These are phyloP conservation scores for Trichoplax adhaerens DNA, from an alignment of 37 sponge, comb jelly and placozoan genomes.

Conservation along the genomic window DNA sequence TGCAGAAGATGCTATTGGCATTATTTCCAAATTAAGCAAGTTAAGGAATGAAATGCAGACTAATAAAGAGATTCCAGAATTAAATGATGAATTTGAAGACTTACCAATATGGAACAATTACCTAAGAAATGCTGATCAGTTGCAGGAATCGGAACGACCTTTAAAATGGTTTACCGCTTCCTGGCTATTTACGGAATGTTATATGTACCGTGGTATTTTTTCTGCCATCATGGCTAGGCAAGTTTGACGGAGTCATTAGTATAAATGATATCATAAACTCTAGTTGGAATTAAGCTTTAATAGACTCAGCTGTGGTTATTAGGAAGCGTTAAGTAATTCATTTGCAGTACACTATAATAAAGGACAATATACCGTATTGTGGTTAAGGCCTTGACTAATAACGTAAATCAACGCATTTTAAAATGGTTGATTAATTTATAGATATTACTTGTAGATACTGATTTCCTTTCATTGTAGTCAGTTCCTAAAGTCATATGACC, in stretches of 20 bases:
- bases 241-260: too few species aligned
- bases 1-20: constrained; percentile 42
- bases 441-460: constrained; percentile 8
- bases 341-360: too few species aligned
- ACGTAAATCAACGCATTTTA: too few species aligned
- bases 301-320: too few species aligned
- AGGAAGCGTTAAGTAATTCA: too few species aligned
- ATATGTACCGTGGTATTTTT: constrained; percentile 68
- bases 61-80: constrained; percentile 27
- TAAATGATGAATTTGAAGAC: constrained; percentile 34
- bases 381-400: too few species aligned
- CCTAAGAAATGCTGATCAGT: neutral
- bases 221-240: neutral
- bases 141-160: constrained; percentile 3
- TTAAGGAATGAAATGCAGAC: constrained; percentile 74
- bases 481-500: constrained; percentile 53
- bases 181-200: constrained; percentile 95
- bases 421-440: neutral
- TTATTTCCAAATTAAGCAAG: constrained; percentile 50
- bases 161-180: constrained; percentile 75
- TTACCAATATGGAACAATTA: constrained; percentile 40
- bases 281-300: too few species aligned
- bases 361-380: too few species aligned
- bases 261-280: too few species aligned
- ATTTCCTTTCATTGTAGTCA: constrained; percentile 20